A percentile compares a stretch with the other conserved stretches of the same genome.
phyloP scores from a whole-genome alignment of 2,113 vertebrate genomes.

The Muntiacus muntjak region DNA sequence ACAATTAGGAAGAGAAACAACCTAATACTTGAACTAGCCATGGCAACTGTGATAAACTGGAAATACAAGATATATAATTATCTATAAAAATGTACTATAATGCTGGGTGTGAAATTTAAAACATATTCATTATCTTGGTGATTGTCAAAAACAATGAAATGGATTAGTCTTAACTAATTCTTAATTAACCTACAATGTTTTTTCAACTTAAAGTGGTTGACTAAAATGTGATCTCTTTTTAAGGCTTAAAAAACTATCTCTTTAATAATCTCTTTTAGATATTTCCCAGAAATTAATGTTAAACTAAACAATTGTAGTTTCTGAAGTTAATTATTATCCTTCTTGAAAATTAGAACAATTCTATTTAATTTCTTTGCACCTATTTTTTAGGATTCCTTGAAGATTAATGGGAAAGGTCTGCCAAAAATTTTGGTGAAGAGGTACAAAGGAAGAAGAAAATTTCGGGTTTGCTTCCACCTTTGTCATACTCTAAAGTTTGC shows the following conservation, averaged over 20 bases:
- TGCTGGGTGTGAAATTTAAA: background rate
- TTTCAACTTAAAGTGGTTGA: background rate
- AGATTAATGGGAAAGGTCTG: background rate
- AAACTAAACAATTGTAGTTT: background rate
- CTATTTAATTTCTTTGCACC: background rate
- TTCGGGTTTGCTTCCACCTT: background rate
- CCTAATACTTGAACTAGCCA: background rate
- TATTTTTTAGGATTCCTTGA: background rate
- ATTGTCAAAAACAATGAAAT: background rate
- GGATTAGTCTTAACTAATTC: background rate
- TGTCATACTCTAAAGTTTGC: background rate
- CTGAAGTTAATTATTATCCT: background rate
- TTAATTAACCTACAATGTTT: background rate
- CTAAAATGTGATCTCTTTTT: background rate
- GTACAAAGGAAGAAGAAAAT: background rate
- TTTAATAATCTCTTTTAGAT: background rate
- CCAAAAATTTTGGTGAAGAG: background rate
- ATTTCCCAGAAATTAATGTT: background rate
- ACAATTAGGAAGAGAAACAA: background rate
- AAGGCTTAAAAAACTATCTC: background rate
- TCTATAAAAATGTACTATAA: background rate
- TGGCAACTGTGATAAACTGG: background rate
- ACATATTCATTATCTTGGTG: background rate
- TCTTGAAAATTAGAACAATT: background rate
- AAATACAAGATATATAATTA: background rate